Base-by-base conservation (phyloP, 53 echinoderm and acorn worm genomes). In the Crossaster papposus region DNA sequence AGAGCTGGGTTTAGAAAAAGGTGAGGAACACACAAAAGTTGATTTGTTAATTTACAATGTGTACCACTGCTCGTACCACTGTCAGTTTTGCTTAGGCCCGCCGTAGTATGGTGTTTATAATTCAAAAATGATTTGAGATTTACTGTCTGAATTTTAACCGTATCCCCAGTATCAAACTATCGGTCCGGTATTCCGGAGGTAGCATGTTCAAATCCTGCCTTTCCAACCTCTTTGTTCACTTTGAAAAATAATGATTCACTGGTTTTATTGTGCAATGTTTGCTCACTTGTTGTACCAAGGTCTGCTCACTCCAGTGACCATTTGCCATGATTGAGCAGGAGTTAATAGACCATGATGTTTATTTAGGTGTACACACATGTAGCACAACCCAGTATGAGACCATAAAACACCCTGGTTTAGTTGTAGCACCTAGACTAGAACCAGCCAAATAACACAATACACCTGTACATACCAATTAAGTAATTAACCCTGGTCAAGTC, bases 261-360 rank as follows among this genome's bases (percentile, higher is more conserved):
- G 26, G 68, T 68, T 68, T 10, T 4, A 20, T 23, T 26, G 68
- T 26, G 22, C 58, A 3, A 17, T 58, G 58, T 58, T 58, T 58
- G 58, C 58, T 58, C 58, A 58, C 58, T 79, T n/a, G 50, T 50
- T 79, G 50, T 53, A 54, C 24, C 81, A 58, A 63, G 62, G 81
- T 81, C 33, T 58, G 33, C 63, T 30, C 62, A 58, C 64, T 9
- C 20, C 81, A 58, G 31, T 33, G 32, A 32, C 68, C 14, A 35
- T 72, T 84, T 84, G 72, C 84, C 84, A 84, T 37, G 53, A 72
- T 84, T 84, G 84, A 72, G 72, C 51, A 17, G 71, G 15, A 72
- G 72, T 58, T 65, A 84, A 72, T 84, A 72, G 73, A 84, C 50
- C 65, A 14, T 9, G 52, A 30, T 52, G 7, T 51, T 51, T 53